Base-by-base conservation (phyloP, 1,140 invertebrate genomes). In the Drosophila sturtevanti region DNA sequence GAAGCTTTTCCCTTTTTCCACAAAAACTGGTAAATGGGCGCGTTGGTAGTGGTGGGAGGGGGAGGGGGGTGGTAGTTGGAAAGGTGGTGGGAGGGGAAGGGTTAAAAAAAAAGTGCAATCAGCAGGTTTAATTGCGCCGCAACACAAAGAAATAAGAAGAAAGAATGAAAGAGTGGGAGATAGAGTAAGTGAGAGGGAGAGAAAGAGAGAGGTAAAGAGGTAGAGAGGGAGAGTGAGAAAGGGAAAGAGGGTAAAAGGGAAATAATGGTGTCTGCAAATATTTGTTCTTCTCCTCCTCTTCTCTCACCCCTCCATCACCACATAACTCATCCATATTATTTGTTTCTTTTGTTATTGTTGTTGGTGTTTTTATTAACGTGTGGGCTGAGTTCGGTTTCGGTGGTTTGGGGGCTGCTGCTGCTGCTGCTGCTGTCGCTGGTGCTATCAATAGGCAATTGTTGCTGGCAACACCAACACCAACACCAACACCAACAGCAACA, bases 401-500 rank as follows among this genome's bases (percentile, higher is more conserved):
- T 48, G 14, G 24, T 24, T 24, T 4, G 24, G 27, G 27, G 41
- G 41, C 6, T 35, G 38, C 38, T 41, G 38, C 38, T 41, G 38
- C 38, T 35, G 34, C 11, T 52, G 22, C 12, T 31, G 27, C 41
- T 11, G 41, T 21, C 24, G 27, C 0, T 31, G 27, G 3, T 56
- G 72, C 55, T 66, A 63, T 73, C 61, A 18, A 16, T 16, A 16
- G n/a, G n/a, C n/a, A n/a, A n/a, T n/a, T n/a, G n/a, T n/a, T n/a
- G n/a, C n/a, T n/a, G n/a, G 6, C 9, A 44, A 14, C 16, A 44
- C 5, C 0, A 24, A 24, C 2, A 24, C 2, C 2, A 24, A 24
- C 2, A 24, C n/a, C 9, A 44, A 14, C 16, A 44, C 5, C 0
- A 24, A 24, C 2, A 24, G 4, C 2, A 24, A 24, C 2, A 24